Evolutionary conservation across 1,140 invertebrate genomes (phyloP), one percentile per base, ranked within the genome.

Genomic region (Propsilocerus akamusi): DNA sequence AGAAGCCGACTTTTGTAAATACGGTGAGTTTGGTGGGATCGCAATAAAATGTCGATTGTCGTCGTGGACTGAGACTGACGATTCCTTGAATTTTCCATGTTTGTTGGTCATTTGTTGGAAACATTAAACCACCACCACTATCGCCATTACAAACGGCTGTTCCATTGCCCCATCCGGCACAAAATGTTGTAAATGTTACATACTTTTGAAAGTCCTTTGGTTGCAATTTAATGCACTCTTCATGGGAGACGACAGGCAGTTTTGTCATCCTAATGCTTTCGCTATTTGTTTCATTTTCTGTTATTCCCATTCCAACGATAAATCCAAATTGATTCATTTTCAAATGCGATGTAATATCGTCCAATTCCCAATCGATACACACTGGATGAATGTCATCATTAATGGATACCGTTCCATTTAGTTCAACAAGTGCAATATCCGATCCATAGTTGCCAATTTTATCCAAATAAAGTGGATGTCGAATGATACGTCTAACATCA

Each of bases 11-110:
- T 56, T 68, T 71, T 5, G 69, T 71, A 49, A 69, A 70, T 51
- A 70, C 54, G 5, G 68, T 64, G 46, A 62, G 68, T 49, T 57
- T 62, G 10, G 61, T 53, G 2, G 62, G 57, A 57, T 71, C 65
- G 53, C 69, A 71, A 30, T 65, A 54, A 12, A 51, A 53, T 0
- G 57, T 59, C 1, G 58, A 60, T 5, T 55, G 26, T 54, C 60
- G 58, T 34, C 69, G 57, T 22, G 67, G 68, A 54, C 67, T 69
- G 1, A 71, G 54, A 25, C 68, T 70, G 0, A 71, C 69, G 11
- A 71, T 54, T 11, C 68, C 69, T 55, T 69, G 61, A 37, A 71
- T 24, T 47, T 63, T 55, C 65, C 67, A 69, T 53, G 55, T 56
- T 34, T 57, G 28, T 0, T 60, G 22, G 2, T 50, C 30, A 8